phyloP scores from a whole-genome alignment of 2,113 vertebrate genomes.

The Gymnarchus niloticus region DNA sequence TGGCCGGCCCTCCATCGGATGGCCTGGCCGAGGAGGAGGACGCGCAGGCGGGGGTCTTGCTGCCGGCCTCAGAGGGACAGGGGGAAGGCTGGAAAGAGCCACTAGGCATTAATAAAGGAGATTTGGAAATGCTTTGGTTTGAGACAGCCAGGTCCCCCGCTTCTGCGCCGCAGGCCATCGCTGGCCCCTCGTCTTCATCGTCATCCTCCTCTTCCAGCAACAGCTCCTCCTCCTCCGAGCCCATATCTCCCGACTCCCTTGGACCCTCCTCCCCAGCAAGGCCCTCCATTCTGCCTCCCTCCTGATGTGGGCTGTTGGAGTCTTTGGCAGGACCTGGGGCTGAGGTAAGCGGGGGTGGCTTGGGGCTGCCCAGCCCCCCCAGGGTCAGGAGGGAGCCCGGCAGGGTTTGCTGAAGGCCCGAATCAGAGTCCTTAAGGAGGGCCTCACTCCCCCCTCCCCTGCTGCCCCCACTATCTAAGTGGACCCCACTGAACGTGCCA shows the following conservation, averaged over 20 bases:
- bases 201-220: conserved; percentile 82
- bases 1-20: conserved; percentile 76
- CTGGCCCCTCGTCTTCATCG: conserved; percentile 71
- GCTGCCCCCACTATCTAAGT: conserved; percentile 79
- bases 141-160: conserved; percentile 94
- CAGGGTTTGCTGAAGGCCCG: conserved; percentile 56
- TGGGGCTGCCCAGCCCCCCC: conserved; percentile 81
- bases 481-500: conserved; percentile 96
- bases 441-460: conserved; percentile 50
- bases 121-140: conserved; percentile 99
- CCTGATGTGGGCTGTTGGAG: conserved; percentile 65
- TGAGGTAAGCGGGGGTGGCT: conserved; percentile 79
- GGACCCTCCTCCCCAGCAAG: conserved; percentile 68
- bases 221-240: conserved; percentile 80
- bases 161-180: conserved; percentile 70
- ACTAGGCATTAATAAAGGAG: conserved; percentile 99
- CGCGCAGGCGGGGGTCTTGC: conserved; percentile 81
- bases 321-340: conserved; percentile 88
- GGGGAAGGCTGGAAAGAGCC: conserved; percentile 89
- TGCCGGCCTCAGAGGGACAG: conserved; percentile 68
- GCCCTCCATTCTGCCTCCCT: conserved; percentile 68
- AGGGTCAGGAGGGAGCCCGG: conserved; percentile 76
- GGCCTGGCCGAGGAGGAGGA: conserved; percentile 79
- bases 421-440: conserved; percentile 66
- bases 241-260: conserved; percentile 66